These are phyloP conservation scores for Struthio camelus DNA, from an alignment of 2,113 vertebrate species.

Conservation along the genomic window DNA sequence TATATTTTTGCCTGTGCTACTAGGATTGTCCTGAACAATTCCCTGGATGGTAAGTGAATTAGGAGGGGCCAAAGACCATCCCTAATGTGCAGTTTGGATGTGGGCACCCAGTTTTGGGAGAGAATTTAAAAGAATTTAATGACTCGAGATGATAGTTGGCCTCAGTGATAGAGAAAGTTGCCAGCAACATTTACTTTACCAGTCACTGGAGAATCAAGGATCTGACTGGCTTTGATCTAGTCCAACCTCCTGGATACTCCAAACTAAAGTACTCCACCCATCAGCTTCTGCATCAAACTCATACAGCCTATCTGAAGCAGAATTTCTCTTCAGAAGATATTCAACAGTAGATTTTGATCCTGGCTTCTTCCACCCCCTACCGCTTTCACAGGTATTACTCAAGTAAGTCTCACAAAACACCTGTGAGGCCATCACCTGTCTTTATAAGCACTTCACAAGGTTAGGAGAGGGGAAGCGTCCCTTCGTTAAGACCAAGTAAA, in stretches of 20 bases:
- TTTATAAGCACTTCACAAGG: not conserved
- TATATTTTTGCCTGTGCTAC: not conserved
- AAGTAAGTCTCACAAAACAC: not conserved
- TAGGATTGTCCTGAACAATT: not conserved
- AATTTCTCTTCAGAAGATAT: not conserved
- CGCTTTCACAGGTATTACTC: not conserved
- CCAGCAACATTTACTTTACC: not conserved
- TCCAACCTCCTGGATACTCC: not conserved
- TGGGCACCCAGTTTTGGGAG: not conserved
- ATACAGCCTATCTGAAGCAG: not conserved
- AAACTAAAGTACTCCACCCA: not conserved
- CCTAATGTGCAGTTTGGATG: not conserved
- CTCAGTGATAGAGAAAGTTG: not conserved
- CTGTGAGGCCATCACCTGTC: fast-evolving
- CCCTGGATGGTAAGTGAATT: not conserved
- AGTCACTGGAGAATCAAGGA: not conserved
- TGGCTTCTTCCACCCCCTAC: not conserved
- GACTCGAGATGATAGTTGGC: not conserved
- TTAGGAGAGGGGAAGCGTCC: not conserved
- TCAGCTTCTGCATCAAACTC: not conserved
- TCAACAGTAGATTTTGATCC: not conserved
- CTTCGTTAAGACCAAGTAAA: not conserved
- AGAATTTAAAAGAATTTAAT: not conserved
- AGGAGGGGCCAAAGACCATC: not conserved
- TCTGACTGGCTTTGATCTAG: not conserved